Conservation (phyloP, 35 echinoderm and acorn worm species). For the Ophiothrix spiculata region DNA sequence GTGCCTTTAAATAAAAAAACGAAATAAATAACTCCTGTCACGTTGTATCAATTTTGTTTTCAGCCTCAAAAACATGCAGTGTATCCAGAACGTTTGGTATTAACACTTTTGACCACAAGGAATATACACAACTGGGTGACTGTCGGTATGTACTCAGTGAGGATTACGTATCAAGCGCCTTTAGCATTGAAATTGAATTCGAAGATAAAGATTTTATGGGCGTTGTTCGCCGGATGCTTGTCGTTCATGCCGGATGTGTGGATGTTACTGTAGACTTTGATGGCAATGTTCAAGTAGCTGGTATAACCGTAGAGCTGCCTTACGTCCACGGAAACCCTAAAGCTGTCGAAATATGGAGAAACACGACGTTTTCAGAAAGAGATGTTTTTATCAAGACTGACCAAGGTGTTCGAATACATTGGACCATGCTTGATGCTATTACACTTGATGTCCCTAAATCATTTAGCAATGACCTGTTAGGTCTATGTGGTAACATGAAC, state of each 20-base stretch:
- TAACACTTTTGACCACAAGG: conserved; percentile 27
- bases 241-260: conserved; percentile 44
- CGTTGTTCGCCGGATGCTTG: conserved; percentile 3
- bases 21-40: too few relatives aligned
- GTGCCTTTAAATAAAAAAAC: too few relatives aligned
- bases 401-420: conserved; percentile 40
- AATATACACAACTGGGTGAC: conserved; percentile 11
- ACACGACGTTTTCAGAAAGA: background rate
- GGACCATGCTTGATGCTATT: conserved; percentile 29
- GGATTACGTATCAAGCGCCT: conserved; percentile 35
- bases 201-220: conserved; percentile 16
- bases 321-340: conserved; percentile 38
- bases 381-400: conserved; percentile 29
- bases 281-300: conserved; percentile 47
- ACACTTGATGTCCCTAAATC: conserved; percentile 13
- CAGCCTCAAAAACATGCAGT: conserved; percentile 43
- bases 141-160: conserved; percentile 60
- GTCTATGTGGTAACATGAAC: conserved; percentile 74
- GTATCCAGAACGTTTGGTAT: background rate
- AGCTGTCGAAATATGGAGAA: conserved; percentile 14
- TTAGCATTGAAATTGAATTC: conserved; percentile 45
- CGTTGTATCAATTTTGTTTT: too few relatives aligned
- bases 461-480: conserved; percentile 24
- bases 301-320: conserved; percentile 39
- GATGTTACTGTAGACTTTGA: conserved; percentile 39